Evolutionary conservation across 2,888 invertebrate species (phyloP).

Genomic region (Odontomyia ornata): DNA sequence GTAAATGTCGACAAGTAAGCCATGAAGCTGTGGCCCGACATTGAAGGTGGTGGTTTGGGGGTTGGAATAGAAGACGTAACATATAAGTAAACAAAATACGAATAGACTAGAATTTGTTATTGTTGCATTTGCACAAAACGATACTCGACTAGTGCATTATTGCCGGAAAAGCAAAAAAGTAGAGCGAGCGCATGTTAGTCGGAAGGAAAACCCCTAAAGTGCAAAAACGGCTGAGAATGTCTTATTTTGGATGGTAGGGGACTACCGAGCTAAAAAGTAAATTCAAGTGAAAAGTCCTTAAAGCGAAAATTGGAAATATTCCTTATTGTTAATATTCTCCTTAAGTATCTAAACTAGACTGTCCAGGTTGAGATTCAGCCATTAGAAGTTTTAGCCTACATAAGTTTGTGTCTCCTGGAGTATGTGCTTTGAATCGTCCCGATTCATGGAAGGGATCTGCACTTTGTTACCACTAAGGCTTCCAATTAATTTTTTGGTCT

Average conservation of each 20-base stretch:
- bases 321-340: too few species aligned
- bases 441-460: too few species aligned
- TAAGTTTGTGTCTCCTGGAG: too few species aligned
- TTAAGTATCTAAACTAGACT: too few species aligned
- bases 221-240: slow-evolving; percentile 13
- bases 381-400: too few species aligned
- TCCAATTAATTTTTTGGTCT: too few species aligned
- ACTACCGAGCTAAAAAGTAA: background rate
- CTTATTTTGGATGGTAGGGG: background rate
- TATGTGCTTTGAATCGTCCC: too few species aligned
- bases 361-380: too few species aligned
- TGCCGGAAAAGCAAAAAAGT: slow-evolving; percentile 24
- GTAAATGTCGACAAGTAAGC: background rate
- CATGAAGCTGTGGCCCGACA: background rate
- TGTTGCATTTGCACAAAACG: slow-evolving; percentile 14
- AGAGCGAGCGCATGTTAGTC: slow-evolving; percentile 28
- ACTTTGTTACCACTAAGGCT: too few species aligned
- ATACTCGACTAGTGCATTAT: slow-evolving; percentile 14
- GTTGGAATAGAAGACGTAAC: background rate
- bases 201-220: slow-evolving; percentile 34
- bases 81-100: slow-evolving; percentile 21
- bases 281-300: too few species aligned
- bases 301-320: too few species aligned
- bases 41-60: background rate
- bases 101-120: background rate